Evolutionary conservation across 2,888 invertebrate species (phyloP), one percentile per base, ranked within the genome.

Genomic region (Malthinus seriepunctatus): DNA sequence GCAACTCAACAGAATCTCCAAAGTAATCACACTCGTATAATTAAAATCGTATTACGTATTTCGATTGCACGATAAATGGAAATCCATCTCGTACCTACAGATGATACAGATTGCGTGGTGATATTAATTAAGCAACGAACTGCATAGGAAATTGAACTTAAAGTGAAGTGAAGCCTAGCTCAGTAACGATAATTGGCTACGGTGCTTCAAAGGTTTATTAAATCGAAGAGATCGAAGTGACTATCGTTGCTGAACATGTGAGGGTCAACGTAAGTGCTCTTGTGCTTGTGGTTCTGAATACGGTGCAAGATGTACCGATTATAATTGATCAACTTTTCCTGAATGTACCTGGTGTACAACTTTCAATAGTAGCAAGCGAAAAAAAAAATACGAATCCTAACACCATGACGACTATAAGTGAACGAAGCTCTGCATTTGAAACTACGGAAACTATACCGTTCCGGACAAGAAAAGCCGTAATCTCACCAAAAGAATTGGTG

Each of bases 231-330:
- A 51, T 52, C n/a, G 23, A 51, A 11, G 45, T 52, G 12, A 32
- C 9, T 2, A 32, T 63, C 5, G 31, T 5, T 6, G 35, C 60
- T 8, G 63, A 63, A 35, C 38, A 53, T 9, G 60, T 60, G 4
- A 31, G 32, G 10, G 52, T 34, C 6, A 10, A 2, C 8, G 32
- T 56, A 3, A 3, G 6, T n/a, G 53, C 60, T 7, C 33, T 45
- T 3, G n/a, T n/a, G n/a, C n/a, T n/a, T n/a, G 60, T 56, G 3
- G 60, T 63, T 2, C 53, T 56, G 0, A 32, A 63, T 33, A 3
- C 8, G 0, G 47, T 38, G 3, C 49, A 50, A 11, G 32, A 32
- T 9, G 14, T 54, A 3, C 37, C 52, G 11, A 32, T 47, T 0
- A 32, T 54, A 11, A 7, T 47, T 1, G 54, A 46, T 7, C 47